Base-by-base conservation (phyloP, 2,113 vertebrate species). In the Cnemophilus loriae region DNA sequence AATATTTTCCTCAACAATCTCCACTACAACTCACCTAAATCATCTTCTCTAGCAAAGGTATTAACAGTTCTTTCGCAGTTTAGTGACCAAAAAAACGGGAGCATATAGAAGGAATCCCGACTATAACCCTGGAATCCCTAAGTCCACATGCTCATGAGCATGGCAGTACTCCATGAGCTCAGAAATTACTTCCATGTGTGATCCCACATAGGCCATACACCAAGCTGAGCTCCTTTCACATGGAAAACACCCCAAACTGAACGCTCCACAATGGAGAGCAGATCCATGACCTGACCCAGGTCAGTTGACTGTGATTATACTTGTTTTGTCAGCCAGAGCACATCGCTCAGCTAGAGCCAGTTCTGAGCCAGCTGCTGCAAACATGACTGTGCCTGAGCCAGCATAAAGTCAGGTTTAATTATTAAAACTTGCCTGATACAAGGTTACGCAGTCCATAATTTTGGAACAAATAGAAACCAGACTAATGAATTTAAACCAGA, bases 91-190 rank as follows among this genome's bases (percentile, higher is more conserved):
- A 42, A n/a, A 53, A 90, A 15, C 3, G 8, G 32, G 7, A 53
- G 22, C 15, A 32, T 16, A n/a, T 4, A 41, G 47, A 64, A 70
- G n/a, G 64, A 84, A 91, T 46, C 22, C 60, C 32, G 16, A 41
- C 64, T 50, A 6, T 2, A 87, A 55, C 21, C 12, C 56, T 47
- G 67, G 28, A 27, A 89, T 42, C 63, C 52, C 30, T 52, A 39
- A 32, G 39, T 42, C 27, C 28, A 33, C 12, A 6, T 1, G 35
- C 53, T 28, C 8, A 39, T 30, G 49, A 83, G 20, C 0, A 0
- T n/a, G 60, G 24, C 27, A 80, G 19, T 1, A 17, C 23, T 12
- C 9, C 18, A 37, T 3, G 21, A 63, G 65, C 77, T 78, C 69
- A 67, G 74, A 61, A 67, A 68, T 56, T 1, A 16, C 21, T 63